These are phyloP conservation scores for Rhinogobius similis DNA, from an alignment of 2,113 vertebrate genomes.

Conservation along the genomic window DNA sequence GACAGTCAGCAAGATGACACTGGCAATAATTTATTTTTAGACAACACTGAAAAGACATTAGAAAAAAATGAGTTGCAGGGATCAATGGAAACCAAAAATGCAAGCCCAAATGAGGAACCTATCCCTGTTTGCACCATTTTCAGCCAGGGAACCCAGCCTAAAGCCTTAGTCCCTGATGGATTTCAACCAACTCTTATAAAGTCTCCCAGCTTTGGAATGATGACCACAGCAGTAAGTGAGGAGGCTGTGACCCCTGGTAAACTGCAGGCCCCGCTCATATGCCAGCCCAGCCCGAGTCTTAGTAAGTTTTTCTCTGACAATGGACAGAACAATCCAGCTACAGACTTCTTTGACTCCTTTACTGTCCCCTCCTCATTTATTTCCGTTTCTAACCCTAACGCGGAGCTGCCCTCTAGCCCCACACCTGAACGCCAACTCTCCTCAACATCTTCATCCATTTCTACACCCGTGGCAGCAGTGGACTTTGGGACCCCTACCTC, in stretches of 20 bases:
- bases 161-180: conserved; percentile 83
- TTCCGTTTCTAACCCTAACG: conserved; percentile 93
- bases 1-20: conserved; percentile 2
- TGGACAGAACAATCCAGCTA: conserved; percentile 79
- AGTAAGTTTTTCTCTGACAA: conserved; percentile 95
- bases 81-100: conserved; percentile 11
- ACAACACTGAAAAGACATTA: conserved; percentile 26
- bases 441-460: conserved; percentile 60
- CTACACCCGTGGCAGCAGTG: conserved; percentile 49
- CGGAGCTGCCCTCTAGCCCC: conserved; percentile 71
- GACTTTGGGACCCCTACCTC: conserved; percentile 64
- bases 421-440: conserved; percentile 77
- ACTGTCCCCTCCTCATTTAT: conserved; percentile 89
- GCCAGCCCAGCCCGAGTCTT: conserved; percentile 96
- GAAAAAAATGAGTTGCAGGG: conserved; percentile 19
- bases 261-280: conserved; percentile 78
- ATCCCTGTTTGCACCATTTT: conserved; percentile 96
- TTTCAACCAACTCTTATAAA: conserved; percentile 96
- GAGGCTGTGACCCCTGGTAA: conserved; percentile 80
- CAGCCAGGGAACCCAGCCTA: conserved; percentile 78
- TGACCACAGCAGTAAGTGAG: conserved; percentile 43
- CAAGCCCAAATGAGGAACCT: conserved; percentile 65
- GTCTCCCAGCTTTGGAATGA: conserved; percentile 89
- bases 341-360: conserved; percentile 97
- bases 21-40: conserved; percentile 17